A percentile compares a stretch with the other conserved stretches of the same genome.
Evolutionary conservation across 1,140 invertebrate species (phyloP).

Genomic region (Asobara japonica): DNA sequence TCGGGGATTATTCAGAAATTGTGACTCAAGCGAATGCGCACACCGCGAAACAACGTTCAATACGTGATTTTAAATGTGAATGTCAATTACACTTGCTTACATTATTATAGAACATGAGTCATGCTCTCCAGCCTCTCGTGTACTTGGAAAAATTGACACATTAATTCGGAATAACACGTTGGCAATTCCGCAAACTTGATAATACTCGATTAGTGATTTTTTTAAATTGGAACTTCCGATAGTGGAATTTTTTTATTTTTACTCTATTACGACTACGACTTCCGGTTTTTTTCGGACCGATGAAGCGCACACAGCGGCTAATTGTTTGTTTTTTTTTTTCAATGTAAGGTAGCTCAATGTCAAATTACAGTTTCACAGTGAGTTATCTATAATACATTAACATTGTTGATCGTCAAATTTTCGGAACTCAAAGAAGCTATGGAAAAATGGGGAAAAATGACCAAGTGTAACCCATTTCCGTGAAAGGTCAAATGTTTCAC

Average conservation of each 20-base stretch:
- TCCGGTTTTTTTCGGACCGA: not conserved
- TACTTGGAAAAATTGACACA: not conserved
- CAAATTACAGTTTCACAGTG: too few species aligned
- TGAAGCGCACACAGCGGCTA: not conserved
- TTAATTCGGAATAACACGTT: not conserved
- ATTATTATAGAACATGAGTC: not conserved
- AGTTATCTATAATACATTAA: too few species aligned
- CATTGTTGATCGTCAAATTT: too few species aligned
- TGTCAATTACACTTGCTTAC: slow-evolving; percentile 3
- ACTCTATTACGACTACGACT: too few species aligned
- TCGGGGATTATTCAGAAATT: slow-evolving; percentile 47
- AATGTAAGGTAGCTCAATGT: too few species aligned
- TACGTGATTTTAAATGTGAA: not conserved
- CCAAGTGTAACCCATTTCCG: too few species aligned
- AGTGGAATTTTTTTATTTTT: not conserved
- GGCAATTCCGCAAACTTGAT: not conserved
- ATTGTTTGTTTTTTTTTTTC: not conserved
- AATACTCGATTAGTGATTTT: not conserved
- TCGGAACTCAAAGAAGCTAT: too few species aligned
- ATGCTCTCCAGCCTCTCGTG: not conserved
- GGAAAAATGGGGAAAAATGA: too few species aligned
- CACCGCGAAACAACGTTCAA: not conserved
- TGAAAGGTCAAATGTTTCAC: too few species aligned
- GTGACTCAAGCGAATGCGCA: slow-evolving; percentile 42
- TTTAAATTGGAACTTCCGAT: not conserved